Base-by-base conservation (phyloP, 2,888 invertebrate genomes). In the Melikaiella ostensackeni region DNA sequence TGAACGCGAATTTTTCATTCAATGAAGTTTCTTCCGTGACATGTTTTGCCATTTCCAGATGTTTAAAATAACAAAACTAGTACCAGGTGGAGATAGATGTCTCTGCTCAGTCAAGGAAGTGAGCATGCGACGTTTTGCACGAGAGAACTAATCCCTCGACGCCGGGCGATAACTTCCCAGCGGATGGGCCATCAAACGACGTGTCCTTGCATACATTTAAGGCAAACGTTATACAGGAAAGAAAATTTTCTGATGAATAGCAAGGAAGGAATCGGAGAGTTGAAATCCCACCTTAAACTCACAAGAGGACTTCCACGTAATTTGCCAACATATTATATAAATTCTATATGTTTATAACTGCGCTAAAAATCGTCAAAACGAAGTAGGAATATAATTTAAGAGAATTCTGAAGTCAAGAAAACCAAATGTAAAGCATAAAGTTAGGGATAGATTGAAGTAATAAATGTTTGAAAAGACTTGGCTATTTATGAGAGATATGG, bases 131-230 rank as follows among this genome's bases (percentile, higher is more conserved):
- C 35, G 38, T 57, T 57, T 57, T 57, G 11, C 11, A 57, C 55
- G 21, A 57, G 55, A 55, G 55, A 57, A 57, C 63, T 63, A 63
- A 63, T 63, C 63, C 63, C 63, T 38, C 63, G 63, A 21, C 63
- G 21, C 63, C 33, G 11, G 63, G 35, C 13, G 63, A 64, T 64
- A 64, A 64, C 21, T 64, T 21, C 38, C 11, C 57, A 24, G 57
- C 11, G 11, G 21, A 57, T 11, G 57, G 24, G 57, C 57, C 57
- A 57, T 57, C 57, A 57, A 57, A 57, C 57, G 57, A 57, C 57
- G 57, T 57, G 24, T 24, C 11, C 57, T 57, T 57, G 57, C 57
- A 57, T 57, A 57, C 11, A 57, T 57, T 57, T 57, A 57, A 11
- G n/a, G 57, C 11, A 11, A 24, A 3, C 57, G 21, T 24, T 57